phyloP scores from a whole-genome alignment of 2,113 vertebrate species.

The Engraulis encrasicolus region DNA sequence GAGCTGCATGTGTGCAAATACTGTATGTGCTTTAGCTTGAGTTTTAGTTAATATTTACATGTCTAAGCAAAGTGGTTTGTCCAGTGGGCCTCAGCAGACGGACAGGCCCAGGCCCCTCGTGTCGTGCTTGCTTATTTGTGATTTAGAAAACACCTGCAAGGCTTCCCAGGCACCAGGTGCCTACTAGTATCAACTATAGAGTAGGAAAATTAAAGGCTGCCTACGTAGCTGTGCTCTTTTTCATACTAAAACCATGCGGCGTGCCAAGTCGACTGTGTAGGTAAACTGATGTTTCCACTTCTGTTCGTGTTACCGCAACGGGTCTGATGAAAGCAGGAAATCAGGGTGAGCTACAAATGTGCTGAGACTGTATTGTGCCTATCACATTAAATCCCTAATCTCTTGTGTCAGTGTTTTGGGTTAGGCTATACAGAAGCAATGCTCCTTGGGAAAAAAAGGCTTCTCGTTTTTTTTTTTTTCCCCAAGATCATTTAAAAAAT shows the following conservation, averaged over 20 bases:
- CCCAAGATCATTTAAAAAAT: constrained; percentile 60
- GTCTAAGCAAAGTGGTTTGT: too few relatives aligned
- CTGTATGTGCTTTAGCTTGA: too few relatives aligned
- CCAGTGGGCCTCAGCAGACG: too few relatives aligned
- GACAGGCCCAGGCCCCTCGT: too few relatives aligned
- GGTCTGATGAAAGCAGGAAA: constrained; percentile 45
- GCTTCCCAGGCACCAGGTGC: background rate
- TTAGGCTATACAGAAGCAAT: constrained; percentile 66
- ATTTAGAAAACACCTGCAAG: background rate
- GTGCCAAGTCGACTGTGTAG: constrained; percentile 62
- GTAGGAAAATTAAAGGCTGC: background rate
- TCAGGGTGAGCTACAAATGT: background rate
- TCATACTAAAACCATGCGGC: constrained; percentile 64
- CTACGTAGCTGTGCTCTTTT: constrained; percentile 41
- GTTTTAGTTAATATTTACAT: too few relatives aligned
- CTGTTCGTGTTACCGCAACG: constrained; percentile 69
- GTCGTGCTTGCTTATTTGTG: background rate
- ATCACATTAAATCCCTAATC: background rate
- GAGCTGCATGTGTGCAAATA: too few relatives aligned
- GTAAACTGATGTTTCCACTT: constrained; percentile 70
- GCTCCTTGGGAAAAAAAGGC: constrained; percentile 66
- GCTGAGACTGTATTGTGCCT: background rate
- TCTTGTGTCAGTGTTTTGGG: constrained; percentile 54
- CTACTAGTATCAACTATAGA: background rate
- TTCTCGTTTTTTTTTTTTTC: constrained; percentile 42